Conservation (phyloP, 1,140 invertebrate genomes). For the Drosophila equinoxialis region DNA sequence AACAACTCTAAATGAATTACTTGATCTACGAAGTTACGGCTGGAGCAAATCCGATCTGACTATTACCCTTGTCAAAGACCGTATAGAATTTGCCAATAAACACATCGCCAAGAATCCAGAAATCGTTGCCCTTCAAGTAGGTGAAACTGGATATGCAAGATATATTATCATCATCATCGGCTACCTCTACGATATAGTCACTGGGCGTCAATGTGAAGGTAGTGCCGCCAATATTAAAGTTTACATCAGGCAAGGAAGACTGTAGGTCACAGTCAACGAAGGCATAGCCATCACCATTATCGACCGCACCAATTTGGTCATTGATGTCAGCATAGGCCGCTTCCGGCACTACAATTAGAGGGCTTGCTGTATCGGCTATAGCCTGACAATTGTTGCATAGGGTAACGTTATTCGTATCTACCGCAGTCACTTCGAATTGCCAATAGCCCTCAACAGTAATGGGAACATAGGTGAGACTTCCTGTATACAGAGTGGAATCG, state of each 20-base stretch:
- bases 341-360: constrained; percentile 88
- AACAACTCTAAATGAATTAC: too few relatives aligned
- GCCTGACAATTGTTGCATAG: constrained; percentile 85
- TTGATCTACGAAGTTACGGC: constrained; percentile 5
- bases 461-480: constrained; percentile 94
- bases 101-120: constrained; percentile 84
- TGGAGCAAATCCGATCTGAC: constrained; percentile 86
- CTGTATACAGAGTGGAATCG: constrained; percentile 93
- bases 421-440: constrained; percentile 96
- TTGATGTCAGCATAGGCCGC: constrained; percentile 10
- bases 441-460: constrained; percentile 95
- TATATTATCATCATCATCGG: neutral
- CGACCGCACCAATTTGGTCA: neutral
- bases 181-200: constrained; percentile 51
- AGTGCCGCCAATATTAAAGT: constrained; percentile 48
- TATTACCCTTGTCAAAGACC: constrained; percentile 88
- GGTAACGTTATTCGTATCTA: constrained; percentile 84
- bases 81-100: constrained; percentile 89
- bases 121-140: constrained; percentile 43
- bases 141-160: constrained; percentile 39
- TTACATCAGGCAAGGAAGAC: constrained; percentile 37
- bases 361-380: constrained; percentile 92
- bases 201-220: constrained; percentile 45
- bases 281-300: constrained; percentile 35
- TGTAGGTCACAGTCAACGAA: constrained; percentile 40